Evolutionary conservation across 2,888 invertebrate species (phyloP).

Genomic region (Girardia tigrina): DNA sequence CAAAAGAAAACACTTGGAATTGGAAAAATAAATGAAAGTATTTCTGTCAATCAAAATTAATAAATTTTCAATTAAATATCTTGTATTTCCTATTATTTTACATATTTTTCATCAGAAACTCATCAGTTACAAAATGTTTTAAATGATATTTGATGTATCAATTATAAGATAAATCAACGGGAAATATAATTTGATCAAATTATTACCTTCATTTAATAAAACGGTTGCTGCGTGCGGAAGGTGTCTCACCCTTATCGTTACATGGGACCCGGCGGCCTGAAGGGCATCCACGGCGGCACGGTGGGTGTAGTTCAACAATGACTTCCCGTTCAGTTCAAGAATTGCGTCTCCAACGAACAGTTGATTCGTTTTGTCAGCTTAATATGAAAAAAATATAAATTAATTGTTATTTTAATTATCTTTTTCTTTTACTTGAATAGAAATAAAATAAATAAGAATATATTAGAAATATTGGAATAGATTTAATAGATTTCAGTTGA

Average conservation of each 20-base stretch:
- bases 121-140: too few species aligned
- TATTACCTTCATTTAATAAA: constrained; percentile 5
- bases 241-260: background rate
- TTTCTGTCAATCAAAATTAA: too few species aligned
- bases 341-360: background rate
- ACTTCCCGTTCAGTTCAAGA: background rate
- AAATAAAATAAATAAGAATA: too few species aligned
- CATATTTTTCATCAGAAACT: too few species aligned
- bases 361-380: constrained; percentile 13
- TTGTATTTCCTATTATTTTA: too few species aligned
- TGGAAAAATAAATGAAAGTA: too few species aligned
- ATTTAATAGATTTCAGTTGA: too few species aligned
- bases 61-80: too few species aligned
- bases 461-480: background rate
- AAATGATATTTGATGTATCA: too few species aligned
- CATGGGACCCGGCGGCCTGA: constrained; percentile 8
- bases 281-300: background rate
- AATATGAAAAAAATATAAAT: background rate
- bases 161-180: too few species aligned
- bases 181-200: background rate
- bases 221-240: constrained; percentile 17
- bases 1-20: too few species aligned
- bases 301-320: background rate
- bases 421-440: background rate
- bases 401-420: background rate